These are phyloP conservation scores for Diadegma fenestrale DNA, from an alignment of 2,888 invertebrate species.

Conservation along the genomic window DNA sequence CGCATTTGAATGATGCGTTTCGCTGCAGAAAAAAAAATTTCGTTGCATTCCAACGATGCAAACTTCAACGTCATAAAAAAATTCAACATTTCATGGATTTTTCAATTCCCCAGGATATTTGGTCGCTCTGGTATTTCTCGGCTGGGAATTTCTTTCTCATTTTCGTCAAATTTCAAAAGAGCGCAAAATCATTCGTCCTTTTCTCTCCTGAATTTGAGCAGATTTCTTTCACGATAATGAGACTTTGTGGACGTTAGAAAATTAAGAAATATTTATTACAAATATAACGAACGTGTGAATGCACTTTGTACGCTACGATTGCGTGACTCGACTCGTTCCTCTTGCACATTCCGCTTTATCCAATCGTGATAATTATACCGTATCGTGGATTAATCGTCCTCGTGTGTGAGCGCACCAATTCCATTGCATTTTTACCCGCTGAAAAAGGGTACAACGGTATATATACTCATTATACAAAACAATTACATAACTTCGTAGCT, in stretches of 20 bases:
- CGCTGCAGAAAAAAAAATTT: no score
- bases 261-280: not conserved
- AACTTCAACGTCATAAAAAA: no score
- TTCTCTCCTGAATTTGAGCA: constrained; percentile 76
- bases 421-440: constrained; percentile 29
- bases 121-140: constrained; percentile 84
- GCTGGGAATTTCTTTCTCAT: constrained; percentile 85
- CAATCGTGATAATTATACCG: constrained; percentile 18
- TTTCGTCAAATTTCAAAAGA: constrained; percentile 83
- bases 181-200: constrained; percentile 86
- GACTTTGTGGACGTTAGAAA: not conserved
- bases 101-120: constrained; percentile 84
- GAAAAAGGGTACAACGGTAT: constrained; percentile 38
- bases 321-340: constrained; percentile 28
- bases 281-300: constrained; percentile 7
- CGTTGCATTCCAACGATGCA: no score
- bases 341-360: constrained; percentile 27
- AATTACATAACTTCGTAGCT: constrained; percentile 49
- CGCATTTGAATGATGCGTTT: no score
- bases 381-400: constrained; percentile 39
- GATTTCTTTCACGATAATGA: not conserved
- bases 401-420: constrained; percentile 50
- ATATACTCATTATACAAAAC: constrained; percentile 19
- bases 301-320: constrained; percentile 2
- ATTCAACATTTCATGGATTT: constrained; percentile 16